Conservation (phyloP, 2,797 vertebrate genomes). For the Syngnathus rostellatus region DNA sequence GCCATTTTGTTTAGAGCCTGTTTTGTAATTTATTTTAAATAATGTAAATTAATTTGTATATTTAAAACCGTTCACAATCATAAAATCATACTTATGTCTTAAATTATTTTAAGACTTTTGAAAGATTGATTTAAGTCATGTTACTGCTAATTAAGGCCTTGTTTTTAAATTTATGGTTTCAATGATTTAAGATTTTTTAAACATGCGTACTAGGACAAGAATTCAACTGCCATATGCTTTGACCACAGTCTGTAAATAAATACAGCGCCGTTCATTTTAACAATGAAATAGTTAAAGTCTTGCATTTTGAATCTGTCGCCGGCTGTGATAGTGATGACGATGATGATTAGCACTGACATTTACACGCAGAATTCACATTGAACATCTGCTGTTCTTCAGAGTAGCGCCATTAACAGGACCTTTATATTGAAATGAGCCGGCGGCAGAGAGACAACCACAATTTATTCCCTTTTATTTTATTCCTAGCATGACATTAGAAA, state of each 20-base stretch:
- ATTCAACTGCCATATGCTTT: background rate
- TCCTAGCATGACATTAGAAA: background rate
- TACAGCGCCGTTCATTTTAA: background rate
- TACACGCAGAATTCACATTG: background rate
- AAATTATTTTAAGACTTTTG: too few relatives aligned
- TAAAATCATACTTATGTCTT: too few relatives aligned
- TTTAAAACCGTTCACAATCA: too few relatives aligned
- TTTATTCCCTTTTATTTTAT: background rate
- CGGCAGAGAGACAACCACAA: background rate
- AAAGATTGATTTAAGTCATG: too few relatives aligned
- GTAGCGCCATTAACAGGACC: background rate
- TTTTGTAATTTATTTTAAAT: too few relatives aligned
- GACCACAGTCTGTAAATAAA: background rate
- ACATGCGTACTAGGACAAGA: too few relatives aligned
- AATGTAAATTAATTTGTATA: too few relatives aligned
- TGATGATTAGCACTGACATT: background rate
- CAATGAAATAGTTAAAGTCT: too few relatives aligned
- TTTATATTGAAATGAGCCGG: background rate
- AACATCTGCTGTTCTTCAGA: background rate
- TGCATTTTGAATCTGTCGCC: background rate
- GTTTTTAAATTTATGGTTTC: too few relatives aligned
- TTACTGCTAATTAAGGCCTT: too few relatives aligned
- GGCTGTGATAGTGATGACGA: background rate
- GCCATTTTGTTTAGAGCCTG: too few relatives aligned
- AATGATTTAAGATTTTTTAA: too few relatives aligned